Percentiles rank a stretch among this genome's conserved stretches.
Conservation (phyloP, 2,888 invertebrate species). For the Pandemis corylana region DNA sequence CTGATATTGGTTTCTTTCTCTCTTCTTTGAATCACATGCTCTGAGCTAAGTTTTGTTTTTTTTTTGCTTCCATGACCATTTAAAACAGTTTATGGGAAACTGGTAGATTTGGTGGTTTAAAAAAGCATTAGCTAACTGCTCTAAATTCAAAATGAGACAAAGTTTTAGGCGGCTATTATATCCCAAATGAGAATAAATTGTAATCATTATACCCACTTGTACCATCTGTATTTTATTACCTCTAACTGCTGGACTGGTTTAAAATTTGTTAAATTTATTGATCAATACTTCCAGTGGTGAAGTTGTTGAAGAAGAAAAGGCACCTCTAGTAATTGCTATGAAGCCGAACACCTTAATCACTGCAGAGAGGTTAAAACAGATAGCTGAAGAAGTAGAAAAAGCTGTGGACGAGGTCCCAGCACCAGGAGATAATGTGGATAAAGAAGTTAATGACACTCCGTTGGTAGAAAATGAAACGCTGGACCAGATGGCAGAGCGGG, state of each 20-base stretch:
- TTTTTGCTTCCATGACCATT: too few relatives aligned
- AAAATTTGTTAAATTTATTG: too few relatives aligned
- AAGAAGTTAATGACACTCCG: constrained; percentile 45
- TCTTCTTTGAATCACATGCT: neutral
- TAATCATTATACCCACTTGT: too few relatives aligned
- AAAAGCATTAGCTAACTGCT: too few relatives aligned
- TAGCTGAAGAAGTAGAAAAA: constrained; percentile 79
- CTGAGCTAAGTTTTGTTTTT: neutral
- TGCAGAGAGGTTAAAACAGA: constrained; percentile 75
- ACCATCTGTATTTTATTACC: too few relatives aligned
- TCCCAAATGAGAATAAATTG: too few relatives aligned
- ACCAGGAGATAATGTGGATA: constrained; percentile 54
- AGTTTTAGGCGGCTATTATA: too few relatives aligned
- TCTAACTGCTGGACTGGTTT: too few relatives aligned
- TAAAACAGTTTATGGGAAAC: too few relatives aligned
- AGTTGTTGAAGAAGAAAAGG: constrained; percentile 77
- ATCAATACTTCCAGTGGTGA: constrained; percentile 76
- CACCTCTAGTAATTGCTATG: constrained; percentile 88
- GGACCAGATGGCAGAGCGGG: constrained; percentile 90
- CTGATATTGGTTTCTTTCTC: neutral
- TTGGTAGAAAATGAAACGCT: constrained; percentile 62
- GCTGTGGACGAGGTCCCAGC: constrained; percentile 81
- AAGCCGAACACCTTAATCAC: constrained; percentile 84
- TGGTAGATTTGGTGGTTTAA: too few relatives aligned
- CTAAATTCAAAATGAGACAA: too few relatives aligned